Conservation (phyloP, 1,140 invertebrate genomes). For the Eubasilissa regina region DNA sequence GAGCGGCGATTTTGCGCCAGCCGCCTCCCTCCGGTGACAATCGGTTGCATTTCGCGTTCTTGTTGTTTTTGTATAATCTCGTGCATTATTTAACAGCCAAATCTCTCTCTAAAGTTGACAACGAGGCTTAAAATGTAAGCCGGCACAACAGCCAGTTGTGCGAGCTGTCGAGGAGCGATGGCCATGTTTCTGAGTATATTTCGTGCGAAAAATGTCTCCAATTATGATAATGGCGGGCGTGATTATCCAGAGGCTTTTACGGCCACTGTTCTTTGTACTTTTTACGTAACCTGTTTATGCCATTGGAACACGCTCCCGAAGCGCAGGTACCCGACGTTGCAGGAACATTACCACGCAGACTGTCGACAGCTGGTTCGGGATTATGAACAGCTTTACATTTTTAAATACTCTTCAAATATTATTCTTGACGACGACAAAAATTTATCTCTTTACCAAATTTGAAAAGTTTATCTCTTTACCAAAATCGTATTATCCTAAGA, state of each 20-base stretch:
- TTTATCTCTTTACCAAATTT: no score
- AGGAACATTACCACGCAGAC: no score
- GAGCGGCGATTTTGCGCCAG: no score
- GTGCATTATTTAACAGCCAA: constrained; percentile 22
- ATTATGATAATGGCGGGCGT: constrained; percentile 38
- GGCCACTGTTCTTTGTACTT: constrained; percentile 27
- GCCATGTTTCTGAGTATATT: not conserved
- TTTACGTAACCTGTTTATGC: constrained; percentile 37
- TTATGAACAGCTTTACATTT: no score
- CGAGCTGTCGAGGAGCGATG: constrained; percentile 1
- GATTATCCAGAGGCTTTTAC: constrained; percentile 37
- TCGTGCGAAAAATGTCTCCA: constrained; percentile 45
- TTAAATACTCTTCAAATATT: no score
- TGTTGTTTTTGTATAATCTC: constrained; percentile 11
- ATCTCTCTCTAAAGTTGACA: constrained; percentile 25
- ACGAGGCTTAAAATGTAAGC: constrained; percentile 8
- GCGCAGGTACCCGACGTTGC: not conserved
- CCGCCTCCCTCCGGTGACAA: not conserved
- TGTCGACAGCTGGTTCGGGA: no score
- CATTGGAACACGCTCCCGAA: constrained; percentile 37
- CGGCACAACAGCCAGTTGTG: not conserved
- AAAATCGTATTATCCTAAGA: no score
- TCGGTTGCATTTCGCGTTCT: not conserved
- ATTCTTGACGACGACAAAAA: no score
- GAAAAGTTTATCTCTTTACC: no score